Evolutionary conservation across 2,113 vertebrate genomes (phyloP).

Genomic region (Machaerirhynchus nigripectus): DNA sequence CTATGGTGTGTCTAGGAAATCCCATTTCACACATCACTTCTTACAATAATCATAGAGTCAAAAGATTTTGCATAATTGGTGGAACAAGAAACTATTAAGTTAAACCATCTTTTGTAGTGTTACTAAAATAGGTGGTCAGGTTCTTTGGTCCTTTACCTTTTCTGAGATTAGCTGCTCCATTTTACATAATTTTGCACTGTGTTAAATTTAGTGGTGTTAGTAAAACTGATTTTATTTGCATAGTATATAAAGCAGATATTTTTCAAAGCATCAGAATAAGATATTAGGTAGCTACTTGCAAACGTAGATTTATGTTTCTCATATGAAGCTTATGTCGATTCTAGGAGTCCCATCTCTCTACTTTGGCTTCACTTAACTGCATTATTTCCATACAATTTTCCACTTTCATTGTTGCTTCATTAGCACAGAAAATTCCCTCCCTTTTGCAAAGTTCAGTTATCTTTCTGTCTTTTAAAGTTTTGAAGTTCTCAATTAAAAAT

Average conservation of each 20-base stretch:
- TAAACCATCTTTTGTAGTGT: neutral
- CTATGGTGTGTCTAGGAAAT: neutral
- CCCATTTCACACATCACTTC: conserved; percentile 9
- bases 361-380: neutral
- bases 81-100: neutral
- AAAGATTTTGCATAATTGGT: neutral
- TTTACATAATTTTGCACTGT: neutral
- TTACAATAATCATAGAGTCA: neutral
- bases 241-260: neutral
- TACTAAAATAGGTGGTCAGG: neutral
- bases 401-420: neutral
- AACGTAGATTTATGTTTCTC: neutral
- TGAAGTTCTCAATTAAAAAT: neutral
- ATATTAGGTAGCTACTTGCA: neutral
- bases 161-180: neutral
- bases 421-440: neutral
- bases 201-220: neutral
- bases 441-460: neutral
- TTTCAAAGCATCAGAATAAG: neutral
- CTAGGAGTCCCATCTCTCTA: neutral
- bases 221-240: neutral
- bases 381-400: neutral
- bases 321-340: neutral
- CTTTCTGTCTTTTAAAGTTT: neutral
- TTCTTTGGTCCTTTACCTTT: neutral